Percentiles rank a stretch among this genome's conserved stretches.
Conservation (phyloP, 2,797 vertebrate species). For the Acanthurus leucopareius region DNA sequence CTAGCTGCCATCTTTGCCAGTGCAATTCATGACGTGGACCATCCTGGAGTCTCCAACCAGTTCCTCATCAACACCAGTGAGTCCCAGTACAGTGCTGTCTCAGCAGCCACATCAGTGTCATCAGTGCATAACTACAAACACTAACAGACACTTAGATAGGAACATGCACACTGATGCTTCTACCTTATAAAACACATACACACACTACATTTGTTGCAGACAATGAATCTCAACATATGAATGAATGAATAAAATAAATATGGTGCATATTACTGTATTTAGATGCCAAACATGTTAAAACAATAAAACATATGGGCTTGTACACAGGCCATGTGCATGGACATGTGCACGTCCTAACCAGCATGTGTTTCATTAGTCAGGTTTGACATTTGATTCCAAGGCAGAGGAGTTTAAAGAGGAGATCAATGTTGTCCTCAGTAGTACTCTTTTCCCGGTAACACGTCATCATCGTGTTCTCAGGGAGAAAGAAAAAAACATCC, state of each 20-base stretch:
- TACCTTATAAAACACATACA: neutral
- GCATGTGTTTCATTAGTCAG: conserved; percentile 14
- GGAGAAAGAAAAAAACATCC: neutral
- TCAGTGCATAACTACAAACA: conserved; percentile 23
- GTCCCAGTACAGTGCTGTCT: conserved; percentile 70
- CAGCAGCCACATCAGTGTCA: conserved; percentile 52
- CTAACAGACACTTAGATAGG: conserved; percentile 31
- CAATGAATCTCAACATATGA: neutral
- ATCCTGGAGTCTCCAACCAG: conserved; percentile 98
- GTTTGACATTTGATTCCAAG: conserved; percentile 39
- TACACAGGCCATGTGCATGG: neutral
- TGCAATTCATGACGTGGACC: conserved; percentile 99
- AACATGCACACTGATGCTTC: conserved; percentile 35
- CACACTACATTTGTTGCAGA: conserved; percentile 3
- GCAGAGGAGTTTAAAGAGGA: conserved; percentile 44
- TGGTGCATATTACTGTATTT: neutral
- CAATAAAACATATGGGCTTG: neutral
- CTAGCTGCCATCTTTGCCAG: conserved; percentile 99
- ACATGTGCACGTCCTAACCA: neutral
- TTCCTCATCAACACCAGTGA: conserved; percentile 99
- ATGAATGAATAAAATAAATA: neutral
- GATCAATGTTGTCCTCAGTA: conserved; percentile 44
- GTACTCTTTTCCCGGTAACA: conserved; percentile 10
- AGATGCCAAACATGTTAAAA: neutral
- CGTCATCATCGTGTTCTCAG: conserved; percentile 17